These are phyloP conservation scores for Ciconia nigra DNA, from an alignment of 2,797 vertebrate genomes.

Conservation along the genomic window DNA sequence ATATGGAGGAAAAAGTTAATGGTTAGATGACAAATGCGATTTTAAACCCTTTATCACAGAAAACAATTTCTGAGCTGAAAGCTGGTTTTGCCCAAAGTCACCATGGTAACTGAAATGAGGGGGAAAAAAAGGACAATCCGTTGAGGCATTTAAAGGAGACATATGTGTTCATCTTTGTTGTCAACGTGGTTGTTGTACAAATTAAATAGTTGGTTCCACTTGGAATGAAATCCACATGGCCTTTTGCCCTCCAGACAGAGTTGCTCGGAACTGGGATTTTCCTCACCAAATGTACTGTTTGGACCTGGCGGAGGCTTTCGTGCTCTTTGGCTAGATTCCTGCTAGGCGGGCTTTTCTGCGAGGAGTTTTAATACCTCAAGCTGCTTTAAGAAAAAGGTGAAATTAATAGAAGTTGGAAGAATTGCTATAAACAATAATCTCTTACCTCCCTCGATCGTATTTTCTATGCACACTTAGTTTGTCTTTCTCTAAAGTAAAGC, in stretches of 20 bases:
- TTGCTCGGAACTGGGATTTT: constrained; percentile 18
- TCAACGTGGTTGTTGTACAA: constrained; percentile 54
- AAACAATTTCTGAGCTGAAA: constrained; percentile 34
- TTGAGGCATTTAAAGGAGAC: constrained; percentile 42
- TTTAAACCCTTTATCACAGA: constrained; percentile 30
- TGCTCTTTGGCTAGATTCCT: background rate
- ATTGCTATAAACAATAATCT: background rate
- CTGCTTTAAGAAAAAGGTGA: background rate
- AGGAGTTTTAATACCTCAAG: background rate
- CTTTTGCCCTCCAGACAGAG: constrained; percentile 39
- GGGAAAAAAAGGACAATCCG: background rate
- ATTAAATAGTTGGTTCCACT: constrained; percentile 61
- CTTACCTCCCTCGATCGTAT: background rate
- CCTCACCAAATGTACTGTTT: background rate
- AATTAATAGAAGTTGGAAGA: background rate
- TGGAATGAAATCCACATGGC: constrained; percentile 48
- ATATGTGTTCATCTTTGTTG: constrained; percentile 54
- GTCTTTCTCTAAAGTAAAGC: background rate
- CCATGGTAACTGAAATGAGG: constrained; percentile 43
- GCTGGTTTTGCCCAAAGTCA: background rate
- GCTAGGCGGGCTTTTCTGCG: background rate
- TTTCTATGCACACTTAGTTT: background rate
- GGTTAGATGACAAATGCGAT: background rate
- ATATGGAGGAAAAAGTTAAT: background rate
- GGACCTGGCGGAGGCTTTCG: background rate